Percentiles rank a stretch among this genome's conserved stretches.
Conservation (phyloP, 1,140 invertebrate genomes). For the Archivesica marissinica region DNA sequence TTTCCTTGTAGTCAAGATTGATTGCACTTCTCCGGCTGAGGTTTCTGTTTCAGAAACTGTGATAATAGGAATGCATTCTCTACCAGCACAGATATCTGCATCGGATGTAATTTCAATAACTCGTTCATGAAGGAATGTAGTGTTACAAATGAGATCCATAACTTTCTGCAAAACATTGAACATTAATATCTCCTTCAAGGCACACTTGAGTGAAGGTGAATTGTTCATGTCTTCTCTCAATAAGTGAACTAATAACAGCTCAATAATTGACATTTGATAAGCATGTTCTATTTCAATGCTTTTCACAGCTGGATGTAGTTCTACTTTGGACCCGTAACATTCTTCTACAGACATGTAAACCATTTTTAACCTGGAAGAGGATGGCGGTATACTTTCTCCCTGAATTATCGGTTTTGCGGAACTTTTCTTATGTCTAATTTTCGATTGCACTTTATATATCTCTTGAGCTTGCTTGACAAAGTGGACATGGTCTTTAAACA, state of each 20-base stretch:
- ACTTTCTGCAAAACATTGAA: conserved; percentile 40
- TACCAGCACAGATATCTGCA: not conserved
- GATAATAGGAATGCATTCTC: conserved; percentile 1
- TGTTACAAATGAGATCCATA: conserved; percentile 35
- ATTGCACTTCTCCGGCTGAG: not conserved
- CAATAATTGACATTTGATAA: conserved; percentile 37
- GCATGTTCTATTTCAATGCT: conserved; percentile 1
- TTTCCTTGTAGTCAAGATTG: not conserved
- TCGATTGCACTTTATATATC: conserved; percentile 22
- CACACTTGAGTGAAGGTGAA: conserved; percentile 29
- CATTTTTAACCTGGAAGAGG: not conserved
- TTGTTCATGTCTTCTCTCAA: conserved; percentile 36
- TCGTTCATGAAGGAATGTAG: conserved; percentile 56
- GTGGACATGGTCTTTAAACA: conserved; percentile 40
- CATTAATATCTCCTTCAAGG: conserved; percentile 56
- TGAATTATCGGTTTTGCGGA: not conserved
- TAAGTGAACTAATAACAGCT: conserved; percentile 48
- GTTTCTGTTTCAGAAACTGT: not conserved
- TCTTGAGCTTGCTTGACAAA: conserved; percentile 36
- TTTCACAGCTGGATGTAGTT: conserved; percentile 41
- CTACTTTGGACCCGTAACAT: conserved; percentile 41
- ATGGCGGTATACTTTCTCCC: not conserved
- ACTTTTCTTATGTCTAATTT: conserved; percentile 9
- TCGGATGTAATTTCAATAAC: conserved; percentile 56
- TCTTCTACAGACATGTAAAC: conserved; percentile 42